A percentile compares a stretch with the other conserved stretches of the same genome.
Evolutionary conservation across 2,888 invertebrate species (phyloP).

Genomic region (Clistopyga incitator): DNA sequence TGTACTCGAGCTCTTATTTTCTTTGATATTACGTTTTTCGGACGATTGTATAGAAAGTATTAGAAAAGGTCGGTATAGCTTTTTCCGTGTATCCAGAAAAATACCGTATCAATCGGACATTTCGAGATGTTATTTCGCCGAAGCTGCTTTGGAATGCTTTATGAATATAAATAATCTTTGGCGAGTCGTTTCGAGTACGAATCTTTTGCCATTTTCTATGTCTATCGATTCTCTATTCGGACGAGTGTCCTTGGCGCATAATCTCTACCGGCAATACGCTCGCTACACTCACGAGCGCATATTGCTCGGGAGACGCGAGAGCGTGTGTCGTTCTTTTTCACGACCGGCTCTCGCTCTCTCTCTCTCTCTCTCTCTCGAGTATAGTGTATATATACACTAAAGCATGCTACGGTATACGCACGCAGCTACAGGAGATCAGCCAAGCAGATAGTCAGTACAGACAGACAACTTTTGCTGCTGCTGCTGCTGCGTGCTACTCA

Average conservation of each 20-base stretch:
- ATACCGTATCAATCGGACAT: too few species aligned
- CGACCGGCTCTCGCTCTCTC: not conserved
- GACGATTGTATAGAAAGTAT: too few species aligned
- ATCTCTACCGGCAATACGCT: conserved; percentile 1
- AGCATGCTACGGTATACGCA: conserved; percentile 1
- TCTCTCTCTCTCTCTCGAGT: too few species aligned
- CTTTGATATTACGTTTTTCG: too few species aligned
- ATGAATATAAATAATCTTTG: not conserved
- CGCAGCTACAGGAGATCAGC: conserved; percentile 23
- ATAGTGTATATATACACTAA: not conserved
- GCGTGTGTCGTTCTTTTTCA: not conserved
- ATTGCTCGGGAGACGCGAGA: conserved; percentile 2
- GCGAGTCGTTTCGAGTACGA: not conserved
- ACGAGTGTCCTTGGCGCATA: conserved; percentile 12
- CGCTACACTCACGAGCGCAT: not conserved
- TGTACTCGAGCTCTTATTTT: too few species aligned
- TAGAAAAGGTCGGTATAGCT: too few species aligned
- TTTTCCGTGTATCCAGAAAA: not conserved
- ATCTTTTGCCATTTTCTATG: not conserved
- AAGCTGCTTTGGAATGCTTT: not conserved
- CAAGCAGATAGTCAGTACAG: conserved; percentile 17
- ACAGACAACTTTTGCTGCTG: conserved; percentile 10
- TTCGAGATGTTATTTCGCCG: not conserved
- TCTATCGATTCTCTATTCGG: not conserved
- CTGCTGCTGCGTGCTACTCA: conserved; percentile 11